A percentile compares a stretch with the other conserved stretches of the same genome.
Conservation (phyloP, 2,113 vertebrate species). For the Uropsilus gracilis region DNA sequence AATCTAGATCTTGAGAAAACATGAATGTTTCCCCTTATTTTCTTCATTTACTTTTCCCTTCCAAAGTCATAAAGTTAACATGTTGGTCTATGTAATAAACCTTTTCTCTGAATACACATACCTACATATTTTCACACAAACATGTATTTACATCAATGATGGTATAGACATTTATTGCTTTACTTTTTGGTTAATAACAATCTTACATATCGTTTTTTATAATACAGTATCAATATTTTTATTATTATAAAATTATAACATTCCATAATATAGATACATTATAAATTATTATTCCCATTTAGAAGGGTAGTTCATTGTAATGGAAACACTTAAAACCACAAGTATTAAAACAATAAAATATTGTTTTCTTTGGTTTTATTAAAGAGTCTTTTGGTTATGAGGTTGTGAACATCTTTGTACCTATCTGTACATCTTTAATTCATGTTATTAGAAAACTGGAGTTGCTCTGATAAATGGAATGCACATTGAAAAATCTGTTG, state of each 20-base stretch:
- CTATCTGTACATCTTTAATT: neutral
- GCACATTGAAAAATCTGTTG: neutral
- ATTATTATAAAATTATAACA: neutral
- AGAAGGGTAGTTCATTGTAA: neutral
- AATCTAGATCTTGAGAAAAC: neutral
- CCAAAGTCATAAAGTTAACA: neutral
- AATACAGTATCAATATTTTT: neutral
- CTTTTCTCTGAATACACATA: neutral
- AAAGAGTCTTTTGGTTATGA: neutral
- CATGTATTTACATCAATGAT: neutral
- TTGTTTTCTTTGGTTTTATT: neutral
- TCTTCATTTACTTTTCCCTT: neutral
- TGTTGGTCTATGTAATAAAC: neutral
- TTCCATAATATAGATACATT: neutral
- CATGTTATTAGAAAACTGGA: neutral
- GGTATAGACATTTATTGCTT: neutral
- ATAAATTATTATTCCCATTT: neutral
- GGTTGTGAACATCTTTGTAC: neutral
- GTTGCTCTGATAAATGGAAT: neutral
- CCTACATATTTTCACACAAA: neutral
- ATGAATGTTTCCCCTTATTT: neutral
- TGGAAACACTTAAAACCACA: too few relatives aligned
- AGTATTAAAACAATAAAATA: too few relatives aligned
- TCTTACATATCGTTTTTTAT: neutral
- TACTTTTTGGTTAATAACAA: neutral